Percentiles rank a stretch among this genome's conserved stretches.
These are phyloP conservation scores for Stenolophus ochropezus DNA, from an alignment of 2,888 invertebrate genomes.

Conservation along the genomic window DNA sequence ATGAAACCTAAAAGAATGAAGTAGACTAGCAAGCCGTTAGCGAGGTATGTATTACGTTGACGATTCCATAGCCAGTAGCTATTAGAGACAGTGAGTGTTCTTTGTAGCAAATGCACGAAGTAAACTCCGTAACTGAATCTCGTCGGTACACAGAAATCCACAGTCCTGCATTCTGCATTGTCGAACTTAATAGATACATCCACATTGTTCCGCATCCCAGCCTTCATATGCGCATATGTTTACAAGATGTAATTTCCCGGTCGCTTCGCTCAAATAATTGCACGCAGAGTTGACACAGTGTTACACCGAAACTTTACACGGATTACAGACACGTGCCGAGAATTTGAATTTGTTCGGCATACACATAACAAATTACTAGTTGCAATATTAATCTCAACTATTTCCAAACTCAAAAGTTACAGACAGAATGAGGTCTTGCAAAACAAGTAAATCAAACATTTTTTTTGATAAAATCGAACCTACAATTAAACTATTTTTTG, in stretches of 20 bases:
- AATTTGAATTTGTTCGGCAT: background rate
- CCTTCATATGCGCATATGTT: conserved; percentile 5
- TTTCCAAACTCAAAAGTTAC: no score
- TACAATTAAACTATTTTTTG: no score
- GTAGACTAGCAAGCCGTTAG: no score
- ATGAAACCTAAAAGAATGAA: no score
- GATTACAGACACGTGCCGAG: background rate
- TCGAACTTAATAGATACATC: conserved; percentile 1
- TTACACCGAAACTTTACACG: background rate
- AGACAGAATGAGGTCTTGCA: no score
- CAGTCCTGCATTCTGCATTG: background rate
- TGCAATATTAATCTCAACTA: no score
- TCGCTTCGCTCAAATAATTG: background rate
- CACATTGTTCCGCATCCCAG: background rate
- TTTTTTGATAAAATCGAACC: no score
- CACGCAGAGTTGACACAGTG: background rate
- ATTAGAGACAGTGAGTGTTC: background rate
- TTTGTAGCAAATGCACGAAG: background rate
- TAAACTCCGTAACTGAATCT: background rate
- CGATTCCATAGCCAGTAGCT: background rate
- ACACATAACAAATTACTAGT: no score
- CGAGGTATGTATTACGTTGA: background rate
- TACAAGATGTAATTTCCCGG: conserved; percentile 7
- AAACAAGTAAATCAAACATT: no score
- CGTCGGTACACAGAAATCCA: background rate